A percentile compares a stretch with the other conserved stretches of the same genome.
These are phyloP conservation scores for Nerophis ophidion DNA, from an alignment of 2,113 vertebrate species.

Conservation along the genomic window DNA sequence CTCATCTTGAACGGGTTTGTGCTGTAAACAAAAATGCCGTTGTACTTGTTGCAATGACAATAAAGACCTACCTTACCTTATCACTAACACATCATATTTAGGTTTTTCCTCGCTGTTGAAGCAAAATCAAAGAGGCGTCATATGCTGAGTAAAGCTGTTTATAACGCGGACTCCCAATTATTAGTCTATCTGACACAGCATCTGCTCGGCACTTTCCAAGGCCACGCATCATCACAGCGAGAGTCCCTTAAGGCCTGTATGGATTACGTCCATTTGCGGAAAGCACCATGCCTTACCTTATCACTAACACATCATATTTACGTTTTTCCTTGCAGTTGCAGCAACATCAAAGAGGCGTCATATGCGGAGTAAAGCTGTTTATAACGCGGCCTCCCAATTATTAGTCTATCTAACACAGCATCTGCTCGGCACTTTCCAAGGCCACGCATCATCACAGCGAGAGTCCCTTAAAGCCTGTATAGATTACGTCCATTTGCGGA, in stretches of 20 bases:
- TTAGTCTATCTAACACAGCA: constrained; percentile 35
- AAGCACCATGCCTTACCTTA: constrained; percentile 29
- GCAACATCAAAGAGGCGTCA: not conserved
- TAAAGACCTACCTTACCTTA: too few species aligned
- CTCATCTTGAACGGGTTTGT: too few species aligned
- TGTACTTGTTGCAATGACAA: too few species aligned
- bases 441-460: constrained; percentile 31
- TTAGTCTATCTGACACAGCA: constrained; percentile 35
- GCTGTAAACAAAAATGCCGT: too few species aligned
- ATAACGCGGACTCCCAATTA: constrained; percentile 42
- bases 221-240: constrained; percentile 31
- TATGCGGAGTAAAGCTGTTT: constrained; percentile 12
- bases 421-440: constrained; percentile 31
- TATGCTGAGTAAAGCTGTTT: constrained; percentile 12
- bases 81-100: too few species aligned
- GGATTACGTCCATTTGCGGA: constrained; percentile 47
- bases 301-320: too few species aligned
- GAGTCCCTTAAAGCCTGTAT: constrained; percentile 40
- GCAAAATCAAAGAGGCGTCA: not conserved
- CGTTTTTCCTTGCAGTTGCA: too few species aligned
- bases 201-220: constrained; percentile 31
- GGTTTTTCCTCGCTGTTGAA: too few species aligned
- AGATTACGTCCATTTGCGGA: constrained; percentile 47
- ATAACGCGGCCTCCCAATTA: constrained; percentile 42
- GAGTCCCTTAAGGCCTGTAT: constrained; percentile 40